Base-by-base conservation (phyloP, 2,797 vertebrate species). In the Pogoniulus pusillus region DNA sequence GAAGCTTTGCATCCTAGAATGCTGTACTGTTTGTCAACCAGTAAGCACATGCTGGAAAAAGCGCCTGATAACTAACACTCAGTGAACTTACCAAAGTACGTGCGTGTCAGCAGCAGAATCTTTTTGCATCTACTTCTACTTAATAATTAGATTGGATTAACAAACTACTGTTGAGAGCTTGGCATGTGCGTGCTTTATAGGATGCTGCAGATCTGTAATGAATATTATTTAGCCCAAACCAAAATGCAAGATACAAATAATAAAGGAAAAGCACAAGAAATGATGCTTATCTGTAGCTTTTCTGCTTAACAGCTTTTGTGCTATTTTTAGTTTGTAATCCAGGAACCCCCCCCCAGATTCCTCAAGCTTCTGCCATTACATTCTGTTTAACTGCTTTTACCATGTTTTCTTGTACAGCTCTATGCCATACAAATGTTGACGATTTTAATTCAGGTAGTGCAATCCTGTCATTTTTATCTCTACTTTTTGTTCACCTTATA, bases 401-500 rank as follows among this genome's bases (percentile, higher is more conserved):
- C 60, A 4, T 65, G 51, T 17, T 82, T 45, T 86, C 8, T 26
- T 77, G 1, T 55, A 24, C 12, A 66, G n/a, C 26, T 63, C 54
- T 34, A 16, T 59, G n/a, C 63, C 82, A 15, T 74, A 30, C 26
- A 72, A 26, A 45, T 34, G 19, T 45, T 85, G 27, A 90, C 72
- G 16, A 37, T 71, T 90, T 87, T 51, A 14, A 26, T 85, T 76
- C 53, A 47, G 6, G 14, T 65, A 26, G 24, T 47, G 10, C 5
- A 3, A 41, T 92, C 30, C 60, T 85, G 29, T 45, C n/a, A 55
- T 90, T 84, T 82, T 72, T 53, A 49, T 43, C 63, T 65, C 7
- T 49, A 41, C 30, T 66, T 87, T 90, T 55, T 91, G 10, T 86
- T 93, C 87, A 39, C 39, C 62, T 65, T 82, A 74, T 94, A 99